Evolutionary conservation across 2,888 invertebrate species (phyloP), one percentile per base, ranked within the genome.

Genomic region (Ferdinandea cuprea): DNA sequence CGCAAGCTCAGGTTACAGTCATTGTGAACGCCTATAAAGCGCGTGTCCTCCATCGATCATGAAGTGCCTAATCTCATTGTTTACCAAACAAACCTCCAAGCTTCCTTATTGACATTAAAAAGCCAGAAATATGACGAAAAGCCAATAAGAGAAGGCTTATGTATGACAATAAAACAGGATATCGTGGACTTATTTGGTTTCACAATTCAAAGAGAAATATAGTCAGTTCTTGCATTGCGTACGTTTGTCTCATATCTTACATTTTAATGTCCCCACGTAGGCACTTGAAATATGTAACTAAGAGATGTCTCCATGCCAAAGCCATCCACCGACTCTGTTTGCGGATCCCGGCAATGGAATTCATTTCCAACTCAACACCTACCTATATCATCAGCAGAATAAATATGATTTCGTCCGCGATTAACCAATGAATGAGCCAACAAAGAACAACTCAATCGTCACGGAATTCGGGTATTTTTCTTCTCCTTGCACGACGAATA

Each of bases 381-480:
- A 25, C 15, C 25, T 15, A 32, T 17, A 59, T 48, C 42, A 63
- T 54, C 28, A 54, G 56, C 63, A 21, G 63, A 73, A 56, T 48
- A 63, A 71, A 71, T 40, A 52, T 52, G 19, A 71, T 52, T 71
- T 42, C 71, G 42, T 50, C 59, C 71, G 35, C 58, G 59, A 54
- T 54, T 66, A 66, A 54, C 42, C 40, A 19, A 42, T 19, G 52
- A 71, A 50, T 3, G 25, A 42, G 1, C 17, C 3, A 37, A 46
- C 19, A 37, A 28, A 42, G 30, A 72, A 52, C 32, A 72, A n/a
- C 58, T 58, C 65, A 58, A 66, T 74, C 48, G 65, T 74, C 73
- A 74, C 65, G 74, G 48, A 66, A 66, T 74, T 58, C 25, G 8
- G 42, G 28, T 58, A 42, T 74, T 50, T 32, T n/a, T 40, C 13